These are phyloP conservation scores for Heterohyrax brucei DNA, from an alignment of 2,797 vertebrate species.

Conservation along the genomic window DNA sequence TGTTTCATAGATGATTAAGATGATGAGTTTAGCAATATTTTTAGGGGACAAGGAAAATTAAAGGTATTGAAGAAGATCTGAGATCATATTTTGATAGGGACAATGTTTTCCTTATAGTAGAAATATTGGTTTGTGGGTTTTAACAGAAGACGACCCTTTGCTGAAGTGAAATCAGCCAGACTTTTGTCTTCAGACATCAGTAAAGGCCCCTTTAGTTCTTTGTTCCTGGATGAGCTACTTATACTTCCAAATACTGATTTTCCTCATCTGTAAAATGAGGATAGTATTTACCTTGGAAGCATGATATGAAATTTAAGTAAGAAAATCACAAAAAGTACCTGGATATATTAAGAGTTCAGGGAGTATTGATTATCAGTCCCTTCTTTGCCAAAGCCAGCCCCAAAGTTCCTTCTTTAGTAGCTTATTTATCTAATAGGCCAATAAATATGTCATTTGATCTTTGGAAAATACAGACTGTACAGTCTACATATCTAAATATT, in stretches of 20 bases:
- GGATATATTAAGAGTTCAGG: slow-evolving; percentile 23
- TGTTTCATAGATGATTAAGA: not conserved
- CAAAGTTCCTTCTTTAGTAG: slow-evolving; percentile 41
- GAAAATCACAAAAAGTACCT: slow-evolving; percentile 8
- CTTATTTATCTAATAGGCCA: slow-evolving; percentile 52
- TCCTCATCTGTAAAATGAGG: slow-evolving; percentile 25
- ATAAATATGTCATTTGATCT: slow-evolving; percentile 52
- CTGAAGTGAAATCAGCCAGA: not conserved
- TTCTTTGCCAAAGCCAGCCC: not conserved
- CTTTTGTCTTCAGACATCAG: not conserved
- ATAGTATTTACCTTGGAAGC: not conserved
- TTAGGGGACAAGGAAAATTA: not conserved
- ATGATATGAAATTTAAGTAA: slow-evolving; percentile 39
- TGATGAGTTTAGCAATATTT: not conserved
- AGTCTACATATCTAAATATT: slow-evolving; percentile 63
- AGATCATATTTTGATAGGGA: slow-evolving; percentile 15
- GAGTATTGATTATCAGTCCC: slow-evolving; percentile 59
- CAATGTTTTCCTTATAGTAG: slow-evolving; percentile 33
- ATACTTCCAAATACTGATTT: not conserved
- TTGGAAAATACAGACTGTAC: slow-evolving; percentile 74
- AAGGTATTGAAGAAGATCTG: not conserved
- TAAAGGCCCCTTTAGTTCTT: not conserved
- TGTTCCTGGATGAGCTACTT: slow-evolving; percentile 1
- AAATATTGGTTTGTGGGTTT: slow-evolving; percentile 40
- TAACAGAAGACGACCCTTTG: not conserved